Evolutionary conservation across 2,888 invertebrate genomes (phyloP), one percentile per base, ranked within the genome.

Genomic region (Tanytarsus gracilentus): DNA sequence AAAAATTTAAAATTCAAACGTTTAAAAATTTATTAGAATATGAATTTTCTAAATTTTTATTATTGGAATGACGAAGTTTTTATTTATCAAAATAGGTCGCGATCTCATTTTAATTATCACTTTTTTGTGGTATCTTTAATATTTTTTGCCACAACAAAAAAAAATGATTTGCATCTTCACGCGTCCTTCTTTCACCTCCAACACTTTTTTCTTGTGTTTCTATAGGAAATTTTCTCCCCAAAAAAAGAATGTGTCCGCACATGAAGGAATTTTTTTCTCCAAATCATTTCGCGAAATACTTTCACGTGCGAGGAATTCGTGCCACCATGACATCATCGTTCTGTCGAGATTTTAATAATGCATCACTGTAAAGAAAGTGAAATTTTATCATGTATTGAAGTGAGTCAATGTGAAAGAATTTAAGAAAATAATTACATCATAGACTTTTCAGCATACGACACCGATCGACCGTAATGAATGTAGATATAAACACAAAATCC

Each of bases 401-500:
- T 29, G 29, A 29, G 5, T 33, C n/a, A 33, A 11, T 33, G 33
- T 11, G 33, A 33, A 4, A 4, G 6, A 33, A 33, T 33, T 33
- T 5, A 29, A 7, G 29, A 7, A 29, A 29, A 29, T 29, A 23
- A 18, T 44, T 44, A 44, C 44, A 44, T 44, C 21, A 44, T 44
- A 23, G 44, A 44, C 21, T 44, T 44, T 9, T 44, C 44, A n/a
- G n/a, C n/a, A 9, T 44, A 44, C 4, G 23, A 8, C 8, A n/a
- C 2, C 1, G 14, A 16, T 6, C 49, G 14, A 8, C 26, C 16
- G n/a, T 49, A 49, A 27, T 49, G 49, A 7, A 39, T 3, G 9
- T 55, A 55, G 23, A 58, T 58, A 11, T 58, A 58, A 18, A 58
- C 16, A 26, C 30, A 44, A 21, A 48, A 29, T 2, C 58, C 44